phyloP scores from a whole-genome alignment of 2,888 invertebrate genomes.

The Lasioglossum zephyrum region DNA sequence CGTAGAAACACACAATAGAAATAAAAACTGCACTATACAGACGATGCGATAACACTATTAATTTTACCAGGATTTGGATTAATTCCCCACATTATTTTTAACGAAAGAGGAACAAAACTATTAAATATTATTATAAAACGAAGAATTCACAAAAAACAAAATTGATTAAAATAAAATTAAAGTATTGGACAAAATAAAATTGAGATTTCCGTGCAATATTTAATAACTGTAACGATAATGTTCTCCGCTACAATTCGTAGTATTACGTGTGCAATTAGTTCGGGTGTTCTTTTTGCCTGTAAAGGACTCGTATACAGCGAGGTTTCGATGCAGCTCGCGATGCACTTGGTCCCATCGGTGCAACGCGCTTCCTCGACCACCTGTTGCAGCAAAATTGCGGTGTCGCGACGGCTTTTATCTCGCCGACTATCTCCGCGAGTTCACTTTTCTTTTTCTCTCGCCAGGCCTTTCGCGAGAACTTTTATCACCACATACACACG shows the following conservation, averaged over 20 bases:
- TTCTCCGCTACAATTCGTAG: background rate
- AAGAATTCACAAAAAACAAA: too few species aligned
- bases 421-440: background rate
- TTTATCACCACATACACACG: background rate
- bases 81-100: too few species aligned
- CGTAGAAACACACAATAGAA: background rate
- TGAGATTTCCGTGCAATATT: background rate
- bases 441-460: background rate
- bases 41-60: background rate
- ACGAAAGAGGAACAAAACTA: too few species aligned
- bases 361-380: conserved; percentile 47
- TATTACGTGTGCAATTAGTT: background rate
- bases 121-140: too few species aligned
- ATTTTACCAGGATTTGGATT: too few species aligned
- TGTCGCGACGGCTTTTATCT: conserved; percentile 32
- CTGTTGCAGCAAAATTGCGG: conserved; percentile 59
- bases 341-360: background rate
- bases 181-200: background rate
- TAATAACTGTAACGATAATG: background rate
- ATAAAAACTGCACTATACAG: background rate
- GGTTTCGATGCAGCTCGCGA: background rate
- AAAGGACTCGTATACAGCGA: background rate
- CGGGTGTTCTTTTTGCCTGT: background rate
- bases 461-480: background rate
- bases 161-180: too few species aligned